Conservation (phyloP, 2,888 invertebrate species). For the Macrophya annulata region DNA sequence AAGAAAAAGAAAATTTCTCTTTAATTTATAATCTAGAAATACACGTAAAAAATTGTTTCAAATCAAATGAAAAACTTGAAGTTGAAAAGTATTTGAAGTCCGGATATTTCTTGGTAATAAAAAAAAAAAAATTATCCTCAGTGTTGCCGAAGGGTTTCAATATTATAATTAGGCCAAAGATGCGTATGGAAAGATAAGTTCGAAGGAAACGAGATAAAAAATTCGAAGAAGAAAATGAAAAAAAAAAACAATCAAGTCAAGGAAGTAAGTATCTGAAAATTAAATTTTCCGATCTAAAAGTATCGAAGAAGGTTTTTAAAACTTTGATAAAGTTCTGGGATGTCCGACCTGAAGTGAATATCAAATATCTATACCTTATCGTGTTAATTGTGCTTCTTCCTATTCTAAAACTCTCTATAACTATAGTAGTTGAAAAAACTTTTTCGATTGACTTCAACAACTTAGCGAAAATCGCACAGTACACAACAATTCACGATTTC, state of each 20-base stretch:
- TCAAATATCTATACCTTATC: neutral
- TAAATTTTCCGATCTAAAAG: constrained; percentile 20
- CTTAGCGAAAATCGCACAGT: neutral
- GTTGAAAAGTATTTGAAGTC: constrained; percentile 9
- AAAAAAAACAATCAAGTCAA: neutral
- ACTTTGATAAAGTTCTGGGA: neutral
- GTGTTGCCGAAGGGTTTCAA: neutral
- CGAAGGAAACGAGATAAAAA: neutral
- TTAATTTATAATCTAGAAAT: neutral
- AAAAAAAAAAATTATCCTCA: neutral
- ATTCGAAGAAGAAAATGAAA: neutral
- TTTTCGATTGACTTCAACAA: neutral
- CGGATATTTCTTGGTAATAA: neutral
- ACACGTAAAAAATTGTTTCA: neutral
- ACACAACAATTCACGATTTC: neutral
- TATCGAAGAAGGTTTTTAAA: constrained; percentile 7
- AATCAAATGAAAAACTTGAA: neutral
- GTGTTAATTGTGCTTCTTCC: neutral
- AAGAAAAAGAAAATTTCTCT: neutral
- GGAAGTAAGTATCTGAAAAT: constrained; percentile 29
- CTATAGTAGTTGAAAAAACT: neutral
- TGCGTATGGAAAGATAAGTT: constrained; percentile 14
- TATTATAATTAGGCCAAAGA: constrained; percentile 18
- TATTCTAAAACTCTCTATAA: neutral
- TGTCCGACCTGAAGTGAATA: neutral